Evolutionary conservation across 2,113 vertebrate genomes (phyloP).

Genomic region (Tinamus guttatus): DNA sequence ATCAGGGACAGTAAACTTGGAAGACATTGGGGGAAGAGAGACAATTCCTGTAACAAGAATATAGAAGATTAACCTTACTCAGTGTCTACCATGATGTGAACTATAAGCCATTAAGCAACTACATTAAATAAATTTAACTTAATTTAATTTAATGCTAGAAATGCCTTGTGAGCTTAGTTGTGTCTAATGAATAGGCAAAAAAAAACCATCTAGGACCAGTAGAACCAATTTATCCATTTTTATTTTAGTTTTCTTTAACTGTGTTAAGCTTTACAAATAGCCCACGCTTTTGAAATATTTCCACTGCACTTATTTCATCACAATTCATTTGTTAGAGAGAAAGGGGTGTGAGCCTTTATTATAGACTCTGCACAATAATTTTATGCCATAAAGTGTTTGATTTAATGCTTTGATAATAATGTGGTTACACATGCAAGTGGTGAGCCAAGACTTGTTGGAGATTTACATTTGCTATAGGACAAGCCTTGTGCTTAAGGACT

Average conservation of each 20-base stretch:
- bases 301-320: neutral
- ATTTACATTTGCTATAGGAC: slow-evolving; percentile 53
- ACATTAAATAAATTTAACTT: too few species aligned
- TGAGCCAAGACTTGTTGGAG: neutral
- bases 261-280: neutral
- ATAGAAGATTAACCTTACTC: neutral
- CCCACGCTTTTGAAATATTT: neutral
- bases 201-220: neutral
- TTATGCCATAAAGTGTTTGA: slow-evolving; percentile 36
- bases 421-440: slow-evolving; percentile 25
- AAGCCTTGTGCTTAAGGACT: slow-evolving; percentile 25
- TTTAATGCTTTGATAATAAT: slow-evolving; percentile 34
- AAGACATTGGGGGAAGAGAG: neutral
- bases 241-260: neutral
- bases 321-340: neutral
- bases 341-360: slow-evolving; percentile 17
- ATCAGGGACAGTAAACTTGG: neutral
- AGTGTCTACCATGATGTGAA: neutral
- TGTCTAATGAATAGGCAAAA: neutral
- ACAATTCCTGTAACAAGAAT: slow-evolving; percentile 31
- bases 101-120: neutral
- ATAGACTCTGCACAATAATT: slow-evolving; percentile 35
- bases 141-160: neutral
- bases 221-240: neutral
- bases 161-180: neutral